Percentiles rank a stretch among this genome's conserved stretches.
phyloP scores from a whole-genome alignment of 2,888 invertebrate species.

The Megastigmus dorsalis region DNA sequence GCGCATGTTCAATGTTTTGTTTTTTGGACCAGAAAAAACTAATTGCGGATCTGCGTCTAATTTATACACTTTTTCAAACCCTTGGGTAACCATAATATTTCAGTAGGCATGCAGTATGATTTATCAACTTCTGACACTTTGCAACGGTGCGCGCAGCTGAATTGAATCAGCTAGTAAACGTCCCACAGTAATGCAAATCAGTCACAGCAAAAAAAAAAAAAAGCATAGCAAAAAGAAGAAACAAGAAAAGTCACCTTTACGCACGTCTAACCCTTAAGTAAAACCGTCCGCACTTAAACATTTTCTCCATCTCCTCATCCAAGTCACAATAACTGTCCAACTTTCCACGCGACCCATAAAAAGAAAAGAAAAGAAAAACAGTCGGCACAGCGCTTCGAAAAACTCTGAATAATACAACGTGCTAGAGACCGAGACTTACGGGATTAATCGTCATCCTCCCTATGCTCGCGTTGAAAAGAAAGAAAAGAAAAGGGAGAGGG shows the following conservation, averaged over 20 bases:
- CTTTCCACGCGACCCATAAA: slow-evolving; percentile 21
- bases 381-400: neutral
- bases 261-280: no score
- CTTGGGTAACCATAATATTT: no score
- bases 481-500: slow-evolving; percentile 19
- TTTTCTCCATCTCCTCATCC: neutral
- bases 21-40: no score
- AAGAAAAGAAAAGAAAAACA: slow-evolving; percentile 2
- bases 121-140: no score
- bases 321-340: slow-evolving; percentile 21
- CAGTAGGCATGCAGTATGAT: no score
- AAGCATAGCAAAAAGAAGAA: neutral
- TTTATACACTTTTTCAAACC: no score
- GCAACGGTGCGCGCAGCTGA: no score
- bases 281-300: slow-evolving; percentile 1
- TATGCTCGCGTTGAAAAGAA: slow-evolving; percentile 8
- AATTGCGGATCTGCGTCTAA: no score
- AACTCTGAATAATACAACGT: slow-evolving; percentile 21
- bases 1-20: no score
- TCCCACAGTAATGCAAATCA: slow-evolving; percentile 36
- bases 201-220: neutral
- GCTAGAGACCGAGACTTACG: slow-evolving; percentile 19
- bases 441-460: slow-evolving; percentile 50
- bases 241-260: neutral
- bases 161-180: slow-evolving; percentile 12